phyloP scores from a whole-genome alignment of 2,797 vertebrate species.

The Mormyrops boulengeri region DNA sequence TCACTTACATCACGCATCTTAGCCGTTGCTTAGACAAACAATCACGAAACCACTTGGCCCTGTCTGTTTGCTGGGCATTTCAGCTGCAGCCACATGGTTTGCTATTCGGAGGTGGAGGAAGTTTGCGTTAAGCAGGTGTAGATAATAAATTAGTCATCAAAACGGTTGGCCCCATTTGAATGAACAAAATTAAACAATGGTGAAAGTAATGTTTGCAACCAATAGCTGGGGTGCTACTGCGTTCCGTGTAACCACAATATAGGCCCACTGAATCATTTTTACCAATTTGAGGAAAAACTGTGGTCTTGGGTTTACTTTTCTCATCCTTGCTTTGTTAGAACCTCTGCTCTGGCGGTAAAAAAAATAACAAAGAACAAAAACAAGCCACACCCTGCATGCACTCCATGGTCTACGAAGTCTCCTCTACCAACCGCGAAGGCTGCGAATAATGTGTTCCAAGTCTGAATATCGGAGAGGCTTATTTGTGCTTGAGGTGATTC shows the following conservation, averaged over 20 bases:
- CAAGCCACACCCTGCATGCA: background rate
- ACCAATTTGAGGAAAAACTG: background rate
- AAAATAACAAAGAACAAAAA: background rate
- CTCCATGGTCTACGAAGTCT: background rate
- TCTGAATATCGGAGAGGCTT: background rate
- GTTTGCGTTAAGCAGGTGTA: background rate
- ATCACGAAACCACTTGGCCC: background rate
- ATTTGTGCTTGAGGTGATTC: background rate
- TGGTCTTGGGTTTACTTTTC: background rate
- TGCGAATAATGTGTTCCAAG: background rate
- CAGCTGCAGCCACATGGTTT: background rate
- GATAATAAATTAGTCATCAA: background rate
- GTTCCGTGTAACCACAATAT: background rate
- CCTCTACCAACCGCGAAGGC: background rate
- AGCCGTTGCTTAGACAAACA: background rate
- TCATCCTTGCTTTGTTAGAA: background rate
- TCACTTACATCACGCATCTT: background rate
- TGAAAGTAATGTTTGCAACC: background rate
- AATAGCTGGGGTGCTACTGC: background rate
- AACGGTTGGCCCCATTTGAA: background rate
- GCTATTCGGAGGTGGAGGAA: background rate
- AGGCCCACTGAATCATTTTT: background rate
- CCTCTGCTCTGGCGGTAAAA: background rate
- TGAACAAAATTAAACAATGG: background rate
- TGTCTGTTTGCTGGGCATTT: background rate